Conservation (phyloP, 2,113 vertebrate genomes). For the Craseonycteris thonglongyai region DNA sequence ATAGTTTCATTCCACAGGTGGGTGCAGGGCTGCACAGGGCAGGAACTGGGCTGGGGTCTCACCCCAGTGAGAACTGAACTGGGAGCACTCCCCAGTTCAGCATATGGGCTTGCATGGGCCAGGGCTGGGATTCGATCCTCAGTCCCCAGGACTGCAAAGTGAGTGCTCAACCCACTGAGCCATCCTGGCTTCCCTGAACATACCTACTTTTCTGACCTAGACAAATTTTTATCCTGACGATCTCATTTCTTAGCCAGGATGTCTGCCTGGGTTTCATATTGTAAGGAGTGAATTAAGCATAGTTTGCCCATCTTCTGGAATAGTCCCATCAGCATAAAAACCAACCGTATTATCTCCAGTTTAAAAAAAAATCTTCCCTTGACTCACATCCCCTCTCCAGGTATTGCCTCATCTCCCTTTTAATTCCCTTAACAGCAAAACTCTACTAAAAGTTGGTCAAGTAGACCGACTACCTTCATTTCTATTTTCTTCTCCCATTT, state of each 20-base stretch:
- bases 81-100: no score
- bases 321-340: not conserved
- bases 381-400: not conserved
- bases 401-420: not conserved
- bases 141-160: no score
- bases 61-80: no score
- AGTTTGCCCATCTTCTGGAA: not conserved
- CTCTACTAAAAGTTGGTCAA: not conserved
- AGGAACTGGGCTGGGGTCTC: no score
- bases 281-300: not conserved
- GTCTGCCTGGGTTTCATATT: not conserved
- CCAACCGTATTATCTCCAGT: not conserved
- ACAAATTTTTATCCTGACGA: not conserved
- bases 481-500: not conserved
- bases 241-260: not conserved
- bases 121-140: no score
- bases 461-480: not conserved
- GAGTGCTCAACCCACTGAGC: no score
- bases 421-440: not conserved
- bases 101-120: no score
- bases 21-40: no score
- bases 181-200: no score
- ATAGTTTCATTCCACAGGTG: no score
- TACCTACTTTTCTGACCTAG: not conserved
- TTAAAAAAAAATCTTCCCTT: not conserved